Conservation (phyloP, 2,888 invertebrate species). For the Alloscopus bannaensis region DNA sequence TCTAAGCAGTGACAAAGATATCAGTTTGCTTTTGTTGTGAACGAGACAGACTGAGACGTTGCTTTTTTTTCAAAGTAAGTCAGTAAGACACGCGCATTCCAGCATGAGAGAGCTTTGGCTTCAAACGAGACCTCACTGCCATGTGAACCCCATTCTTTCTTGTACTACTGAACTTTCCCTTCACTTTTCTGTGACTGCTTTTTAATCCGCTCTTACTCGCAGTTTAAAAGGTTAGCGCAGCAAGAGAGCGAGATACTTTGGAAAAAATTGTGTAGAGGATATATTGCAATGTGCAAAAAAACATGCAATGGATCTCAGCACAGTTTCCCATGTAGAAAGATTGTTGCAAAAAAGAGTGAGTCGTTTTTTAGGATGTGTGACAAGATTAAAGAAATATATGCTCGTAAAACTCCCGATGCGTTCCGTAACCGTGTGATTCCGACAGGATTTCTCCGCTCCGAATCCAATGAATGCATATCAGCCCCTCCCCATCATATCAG, state of each 20-base stretch:
- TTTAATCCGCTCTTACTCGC: neutral
- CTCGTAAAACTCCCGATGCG: constrained; percentile 43
- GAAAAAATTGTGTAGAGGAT: neutral
- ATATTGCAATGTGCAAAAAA: neutral
- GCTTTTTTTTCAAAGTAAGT: constrained; percentile 58
- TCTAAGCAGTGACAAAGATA: too few species aligned
- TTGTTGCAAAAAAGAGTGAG: constrained; percentile 29
- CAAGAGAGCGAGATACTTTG: neutral
- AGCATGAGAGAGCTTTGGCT: constrained; percentile 7
- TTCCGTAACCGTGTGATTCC: constrained; percentile 45
- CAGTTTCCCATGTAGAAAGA: neutral
- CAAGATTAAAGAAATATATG: constrained; percentile 24
- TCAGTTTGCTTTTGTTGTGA: too few species aligned
- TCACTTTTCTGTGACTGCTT: constrained; percentile 14
- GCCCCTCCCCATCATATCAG: constrained; percentile 46
- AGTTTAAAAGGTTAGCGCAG: neutral
- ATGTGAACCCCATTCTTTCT: constrained; percentile 44
- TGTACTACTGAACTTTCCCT: constrained; percentile 22
- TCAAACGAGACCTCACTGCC: constrained; percentile 27
- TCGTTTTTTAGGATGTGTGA: neutral
- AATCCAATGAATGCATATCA: constrained; percentile 26
- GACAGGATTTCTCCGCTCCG: constrained; percentile 37
- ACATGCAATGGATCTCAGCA: constrained; percentile 5
- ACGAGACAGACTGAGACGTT: too few species aligned
- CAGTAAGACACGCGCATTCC: constrained; percentile 57